phyloP scores from a whole-genome alignment of 2,888 invertebrate genomes.

The Hirtodrosophila alboralis region DNA sequence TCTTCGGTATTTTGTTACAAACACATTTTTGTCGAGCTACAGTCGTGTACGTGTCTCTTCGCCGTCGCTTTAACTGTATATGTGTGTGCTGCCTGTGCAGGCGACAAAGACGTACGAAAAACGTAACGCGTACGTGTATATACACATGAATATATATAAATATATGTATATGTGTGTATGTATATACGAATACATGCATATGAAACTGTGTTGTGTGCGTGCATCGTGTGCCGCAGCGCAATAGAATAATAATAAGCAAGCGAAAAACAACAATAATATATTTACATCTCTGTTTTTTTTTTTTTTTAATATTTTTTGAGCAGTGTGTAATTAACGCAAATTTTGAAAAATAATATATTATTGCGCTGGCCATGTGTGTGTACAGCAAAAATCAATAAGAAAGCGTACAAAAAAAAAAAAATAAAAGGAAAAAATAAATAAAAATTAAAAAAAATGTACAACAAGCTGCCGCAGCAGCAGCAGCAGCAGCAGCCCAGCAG shows the following conservation, averaged over 20 bases:
- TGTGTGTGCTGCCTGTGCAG: slow-evolving; percentile 29
- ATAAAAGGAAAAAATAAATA: too few species aligned
- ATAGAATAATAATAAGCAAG: slow-evolving; percentile 41
- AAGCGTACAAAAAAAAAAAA: slow-evolving; percentile 38
- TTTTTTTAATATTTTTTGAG: too few species aligned
- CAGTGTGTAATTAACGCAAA: slow-evolving; percentile 30
- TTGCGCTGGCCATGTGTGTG: slow-evolving; percentile 38
- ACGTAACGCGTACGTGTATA: slow-evolving; percentile 58
- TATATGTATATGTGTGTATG: slow-evolving; percentile 11
- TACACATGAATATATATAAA: slow-evolving; percentile 32
- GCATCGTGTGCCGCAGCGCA: slow-evolving; percentile 63
- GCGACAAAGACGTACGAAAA: slow-evolving; percentile 54
- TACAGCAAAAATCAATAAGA: slow-evolving; percentile 66
- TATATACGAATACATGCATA: background rate
- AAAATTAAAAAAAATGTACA: slow-evolving; percentile 47
- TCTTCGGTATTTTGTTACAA: slow-evolving; percentile 40
- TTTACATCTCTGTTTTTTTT: slow-evolving; percentile 37
- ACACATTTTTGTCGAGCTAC: slow-evolving; percentile 52
- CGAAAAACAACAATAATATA: slow-evolving; percentile 24
- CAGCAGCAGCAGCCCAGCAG: slow-evolving; percentile 24
- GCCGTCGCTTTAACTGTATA: slow-evolving; percentile 22
- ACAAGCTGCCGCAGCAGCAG: slow-evolving; percentile 2
- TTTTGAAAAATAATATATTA: slow-evolving; percentile 29
- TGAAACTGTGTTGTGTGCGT: slow-evolving; percentile 35
- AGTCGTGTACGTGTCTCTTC: slow-evolving; percentile 50